phyloP scores from a whole-genome alignment of 2,888 invertebrate species.

The Eilema caniola region DNA sequence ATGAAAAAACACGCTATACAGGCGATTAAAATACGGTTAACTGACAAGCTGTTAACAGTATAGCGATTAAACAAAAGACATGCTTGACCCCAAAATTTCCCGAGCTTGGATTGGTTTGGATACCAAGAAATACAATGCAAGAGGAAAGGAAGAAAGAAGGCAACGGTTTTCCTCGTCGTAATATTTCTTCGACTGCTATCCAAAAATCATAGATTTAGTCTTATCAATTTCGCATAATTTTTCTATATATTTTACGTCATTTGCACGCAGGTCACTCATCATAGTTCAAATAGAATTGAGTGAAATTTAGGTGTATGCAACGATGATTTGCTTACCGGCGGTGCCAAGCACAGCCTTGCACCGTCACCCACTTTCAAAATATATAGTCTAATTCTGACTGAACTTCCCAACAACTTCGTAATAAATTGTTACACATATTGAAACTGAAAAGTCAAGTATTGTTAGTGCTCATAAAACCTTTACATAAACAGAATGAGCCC shows the following conservation, averaged over 20 bases:
- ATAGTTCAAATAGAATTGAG: constrained; percentile 25
- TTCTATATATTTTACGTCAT: constrained; percentile 23
- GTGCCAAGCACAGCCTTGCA: constrained; percentile 47
- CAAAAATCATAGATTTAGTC: no score
- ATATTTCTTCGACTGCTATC: no score
- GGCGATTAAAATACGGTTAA: no score
- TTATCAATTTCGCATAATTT: no score
- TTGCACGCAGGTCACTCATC: constrained; percentile 27
- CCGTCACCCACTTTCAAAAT: constrained; percentile 30
- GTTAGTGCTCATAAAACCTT: constrained; percentile 8
- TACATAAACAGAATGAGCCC: neutral
- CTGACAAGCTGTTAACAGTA: no score
- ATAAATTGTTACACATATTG: constrained; percentile 29
- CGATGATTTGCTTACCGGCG: constrained; percentile 22
- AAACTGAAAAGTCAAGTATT: constrained; percentile 22
- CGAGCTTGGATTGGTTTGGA: no score
- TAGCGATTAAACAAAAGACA: no score
- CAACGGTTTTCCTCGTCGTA: no score
- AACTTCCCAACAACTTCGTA: constrained; percentile 23
- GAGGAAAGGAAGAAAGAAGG: no score
- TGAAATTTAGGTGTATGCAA: constrained; percentile 39
- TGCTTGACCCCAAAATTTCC: no score
- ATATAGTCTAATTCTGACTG: constrained; percentile 8
- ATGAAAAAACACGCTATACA: no score
- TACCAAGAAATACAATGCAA: no score